These are phyloP conservation scores for Cephus pulcher DNA, from an alignment of 2,888 invertebrate genomes.

Conservation along the genomic window DNA sequence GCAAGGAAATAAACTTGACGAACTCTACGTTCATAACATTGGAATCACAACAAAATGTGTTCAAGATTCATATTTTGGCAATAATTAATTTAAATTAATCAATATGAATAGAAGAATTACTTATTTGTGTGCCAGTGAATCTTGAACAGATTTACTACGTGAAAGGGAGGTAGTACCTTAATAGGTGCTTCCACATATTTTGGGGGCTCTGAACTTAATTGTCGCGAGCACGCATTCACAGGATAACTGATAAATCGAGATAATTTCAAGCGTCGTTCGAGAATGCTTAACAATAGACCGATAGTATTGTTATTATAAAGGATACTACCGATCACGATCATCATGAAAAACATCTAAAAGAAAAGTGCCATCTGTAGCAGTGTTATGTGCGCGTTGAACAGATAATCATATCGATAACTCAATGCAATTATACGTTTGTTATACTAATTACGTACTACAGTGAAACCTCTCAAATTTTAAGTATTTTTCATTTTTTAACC, in stretches of 20 bases:
- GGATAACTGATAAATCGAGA: conserved; percentile 47
- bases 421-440: no score
- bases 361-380: conserved; percentile 14
- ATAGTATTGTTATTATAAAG: conserved; percentile 57
- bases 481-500: no score
- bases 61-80: not conserved
- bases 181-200: conserved; percentile 56
- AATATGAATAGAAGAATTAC: not conserved
- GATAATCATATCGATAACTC: no score
- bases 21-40: no score
- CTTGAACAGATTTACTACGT: not conserved
- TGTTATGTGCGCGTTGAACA: not conserved
- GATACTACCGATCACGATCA: conserved; percentile 58
- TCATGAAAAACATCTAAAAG: conserved; percentile 61
- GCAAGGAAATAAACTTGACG: no score
- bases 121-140: not conserved
- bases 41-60: not conserved
- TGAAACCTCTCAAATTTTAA: no score
- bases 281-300: conserved; percentile 54
- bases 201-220: conserved; percentile 44
- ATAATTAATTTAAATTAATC: not conserved
- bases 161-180: conserved; percentile 49
- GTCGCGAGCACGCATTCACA: conserved; percentile 41
- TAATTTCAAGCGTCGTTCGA: conserved; percentile 50
- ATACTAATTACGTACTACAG: no score